Evolutionary conservation across 2,797 vertebrate genomes (phyloP).

Genomic region (Peromyscus melanophrys): DNA sequence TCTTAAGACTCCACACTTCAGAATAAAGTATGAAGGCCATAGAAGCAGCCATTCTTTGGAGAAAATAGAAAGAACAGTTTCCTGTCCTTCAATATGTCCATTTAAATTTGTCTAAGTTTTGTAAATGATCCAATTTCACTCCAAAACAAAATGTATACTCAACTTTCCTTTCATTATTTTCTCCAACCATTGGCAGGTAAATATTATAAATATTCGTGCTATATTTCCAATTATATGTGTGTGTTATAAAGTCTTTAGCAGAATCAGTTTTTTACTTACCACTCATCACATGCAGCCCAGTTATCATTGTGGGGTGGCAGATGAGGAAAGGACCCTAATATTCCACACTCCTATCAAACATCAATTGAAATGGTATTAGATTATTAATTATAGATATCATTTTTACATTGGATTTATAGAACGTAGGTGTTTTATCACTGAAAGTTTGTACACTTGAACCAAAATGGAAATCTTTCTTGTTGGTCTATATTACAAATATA

Average conservation of each 20-base stretch:
- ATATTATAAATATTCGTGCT: background rate
- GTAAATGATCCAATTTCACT: background rate
- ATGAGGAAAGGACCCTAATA: background rate
- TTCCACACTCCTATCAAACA: background rate
- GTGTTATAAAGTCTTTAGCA: background rate
- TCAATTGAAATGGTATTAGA: background rate
- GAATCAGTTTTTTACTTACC: background rate
- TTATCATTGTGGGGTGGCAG: background rate
- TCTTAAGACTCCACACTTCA: background rate
- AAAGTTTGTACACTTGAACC: background rate
- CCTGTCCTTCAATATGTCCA: rapidly evolving
- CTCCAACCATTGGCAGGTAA: background rate
- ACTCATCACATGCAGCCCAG: background rate
- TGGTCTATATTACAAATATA: background rate
- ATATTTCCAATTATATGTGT: background rate
- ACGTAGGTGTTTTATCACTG: background rate
- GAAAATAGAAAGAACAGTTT: background rate
- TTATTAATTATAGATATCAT: background rate
- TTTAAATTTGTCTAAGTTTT: background rate
- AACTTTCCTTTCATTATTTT: background rate
- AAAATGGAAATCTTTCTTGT: background rate
- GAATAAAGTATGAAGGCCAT: background rate
- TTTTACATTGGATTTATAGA: background rate
- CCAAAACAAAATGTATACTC: background rate
- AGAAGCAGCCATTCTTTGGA: background rate